Evolutionary conservation across 37 sponge, comb jelly and placozoan species (phyloP), one percentile per base, ranked within the genome.

Genomic region (Beroe forskalii): DNA sequence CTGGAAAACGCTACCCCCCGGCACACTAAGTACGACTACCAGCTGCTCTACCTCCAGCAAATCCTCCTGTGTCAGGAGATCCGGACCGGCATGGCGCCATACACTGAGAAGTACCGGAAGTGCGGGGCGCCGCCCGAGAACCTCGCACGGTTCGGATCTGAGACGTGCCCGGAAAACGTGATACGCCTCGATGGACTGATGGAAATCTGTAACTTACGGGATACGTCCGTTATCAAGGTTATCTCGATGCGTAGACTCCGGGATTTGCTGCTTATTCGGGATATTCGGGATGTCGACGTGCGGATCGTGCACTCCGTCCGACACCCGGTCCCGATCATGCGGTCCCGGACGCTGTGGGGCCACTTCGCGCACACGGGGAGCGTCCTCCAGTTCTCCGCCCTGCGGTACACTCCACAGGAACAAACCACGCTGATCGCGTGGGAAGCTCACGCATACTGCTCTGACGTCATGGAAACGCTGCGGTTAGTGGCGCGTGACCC

Each of bases 21-120:
- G 19, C 72, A 69, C 19, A 36, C 72, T 3, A 19, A 36, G 4
- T 32, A 31, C 4, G 72, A 69, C 2, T 33, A 32, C 19, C 35
- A 37, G 4, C 28, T 69, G 72, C 38, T 69, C 37, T 69, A 69
- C 72, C 38, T 69, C 1, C 72, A 69, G 39, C 72, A 69, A 17
- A 36, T 69, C 4, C 19, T 69, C 17, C 72, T 32, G 37, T 32
- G 32, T 37, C 14, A 32, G 27, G 19, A 27, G 35, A 32, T 69
- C 37, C 14, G 32, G 17, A 9, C 38, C 1, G 32, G 33, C 32
- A 36, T 32, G 19, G 27, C 32, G 27, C 72, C 72, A 6, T 48
- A 48, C 55, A 48, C 55, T 6, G 72, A 69, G 39, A 69, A 35
- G 72, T 33, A 36, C 12, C 33, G 32, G 12, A 27, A 19, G 72